Percentiles rank a stretch among this genome's conserved stretches.
Conservation (phyloP, 2,888 invertebrate genomes). For the Augochlorella aurata region DNA sequence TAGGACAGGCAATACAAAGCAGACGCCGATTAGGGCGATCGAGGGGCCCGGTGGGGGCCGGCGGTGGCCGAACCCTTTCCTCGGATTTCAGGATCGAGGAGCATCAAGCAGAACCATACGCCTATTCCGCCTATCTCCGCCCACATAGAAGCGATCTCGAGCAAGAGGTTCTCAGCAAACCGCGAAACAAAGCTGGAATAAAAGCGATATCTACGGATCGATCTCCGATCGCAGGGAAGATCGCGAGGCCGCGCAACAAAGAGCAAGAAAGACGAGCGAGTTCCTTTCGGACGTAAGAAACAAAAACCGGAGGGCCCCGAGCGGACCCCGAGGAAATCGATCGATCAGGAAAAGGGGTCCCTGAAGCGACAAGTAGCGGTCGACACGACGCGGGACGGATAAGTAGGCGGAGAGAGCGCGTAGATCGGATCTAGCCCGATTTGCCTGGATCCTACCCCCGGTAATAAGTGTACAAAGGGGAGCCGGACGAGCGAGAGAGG, state of each 20-base stretch:
- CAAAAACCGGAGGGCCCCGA: constrained; percentile 32
- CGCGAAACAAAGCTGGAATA: constrained; percentile 48
- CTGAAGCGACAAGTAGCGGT: constrained; percentile 26
- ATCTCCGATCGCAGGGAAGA: constrained; percentile 39
- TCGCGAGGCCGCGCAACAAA: constrained; percentile 21
- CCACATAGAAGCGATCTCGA: neutral
- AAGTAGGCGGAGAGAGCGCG: constrained; percentile 43
- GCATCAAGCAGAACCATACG: neutral
- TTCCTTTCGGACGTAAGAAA: constrained; percentile 49
- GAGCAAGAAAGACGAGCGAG: neutral
- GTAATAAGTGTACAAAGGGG: constrained; percentile 69
- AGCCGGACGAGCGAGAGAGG: constrained; percentile 42
- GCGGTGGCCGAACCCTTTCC: neutral
- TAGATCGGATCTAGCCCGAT: constrained; percentile 76
- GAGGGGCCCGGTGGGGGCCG: neutral
- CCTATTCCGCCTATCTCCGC: neutral
- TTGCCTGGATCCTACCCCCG: constrained; percentile 68
- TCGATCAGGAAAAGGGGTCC: constrained; percentile 46
- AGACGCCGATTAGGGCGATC: neutral
- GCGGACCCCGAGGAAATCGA: constrained; percentile 48
- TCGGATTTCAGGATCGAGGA: neutral
- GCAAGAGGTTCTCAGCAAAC: constrained; percentile 22
- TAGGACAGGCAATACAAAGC: neutral
- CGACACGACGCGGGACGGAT: constrained; percentile 40
- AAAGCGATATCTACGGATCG: constrained; percentile 49